Conservation (phyloP, 2,113 vertebrate genomes). For the Delphinapterus leucas region DNA sequence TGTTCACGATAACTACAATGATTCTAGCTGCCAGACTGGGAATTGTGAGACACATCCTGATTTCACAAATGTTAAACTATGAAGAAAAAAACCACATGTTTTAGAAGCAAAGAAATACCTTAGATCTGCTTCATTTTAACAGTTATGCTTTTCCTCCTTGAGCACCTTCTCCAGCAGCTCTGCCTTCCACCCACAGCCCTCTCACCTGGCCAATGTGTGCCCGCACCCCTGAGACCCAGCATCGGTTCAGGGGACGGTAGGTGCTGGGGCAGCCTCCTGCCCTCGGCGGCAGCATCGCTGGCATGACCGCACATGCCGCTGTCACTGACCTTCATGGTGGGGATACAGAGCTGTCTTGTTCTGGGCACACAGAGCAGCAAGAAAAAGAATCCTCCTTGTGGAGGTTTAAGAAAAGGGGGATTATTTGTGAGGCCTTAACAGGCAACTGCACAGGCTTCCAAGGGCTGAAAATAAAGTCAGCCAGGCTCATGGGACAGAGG, state of each 20-base stretch:
- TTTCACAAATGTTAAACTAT: not conserved
- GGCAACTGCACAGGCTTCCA: no score
- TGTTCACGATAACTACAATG: not conserved
- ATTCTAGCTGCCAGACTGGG: not conserved
- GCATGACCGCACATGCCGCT: no score
- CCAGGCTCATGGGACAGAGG: not conserved
- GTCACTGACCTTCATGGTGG: not conserved
- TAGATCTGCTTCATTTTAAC: not conserved
- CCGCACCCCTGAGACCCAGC: not conserved
- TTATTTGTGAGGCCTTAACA: not conserved
- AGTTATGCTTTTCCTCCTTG: not conserved
- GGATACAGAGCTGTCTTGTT: not conserved
- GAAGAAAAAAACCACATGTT: not conserved
- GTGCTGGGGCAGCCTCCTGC: not conserved
- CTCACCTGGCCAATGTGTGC: not conserved
- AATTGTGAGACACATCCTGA: not conserved
- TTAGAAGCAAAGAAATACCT: not conserved
- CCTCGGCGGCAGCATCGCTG: no score
- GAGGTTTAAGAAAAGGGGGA: not conserved
- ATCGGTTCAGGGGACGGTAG: fast-evolving
- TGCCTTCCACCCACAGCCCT: not conserved
- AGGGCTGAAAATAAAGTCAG: not conserved
- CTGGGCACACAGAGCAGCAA: not conserved
- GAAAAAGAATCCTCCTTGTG: not conserved
- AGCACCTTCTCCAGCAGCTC: not conserved